A percentile compares a stretch with the other conserved stretches of the same genome.
These are phyloP conservation scores for Magallana ariakensis DNA, from an alignment of 1,140 invertebrate species.

Conservation along the genomic window DNA sequence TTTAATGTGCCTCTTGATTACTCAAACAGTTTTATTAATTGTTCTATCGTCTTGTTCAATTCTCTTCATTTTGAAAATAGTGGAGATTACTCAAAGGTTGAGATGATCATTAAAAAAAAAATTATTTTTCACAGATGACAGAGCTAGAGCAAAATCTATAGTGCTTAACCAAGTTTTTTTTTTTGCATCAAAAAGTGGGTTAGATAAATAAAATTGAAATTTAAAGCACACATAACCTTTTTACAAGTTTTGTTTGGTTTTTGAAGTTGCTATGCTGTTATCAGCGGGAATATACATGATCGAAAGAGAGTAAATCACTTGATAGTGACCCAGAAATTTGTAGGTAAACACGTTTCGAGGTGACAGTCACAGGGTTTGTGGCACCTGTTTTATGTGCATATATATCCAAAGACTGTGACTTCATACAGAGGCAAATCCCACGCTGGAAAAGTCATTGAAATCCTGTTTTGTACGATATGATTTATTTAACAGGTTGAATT, in stretches of 20 bases:
- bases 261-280: constrained; percentile 34
- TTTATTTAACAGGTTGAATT: not conserved
- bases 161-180: constrained; percentile 7
- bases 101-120: too few species aligned
- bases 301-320: not conserved
- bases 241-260: constrained; percentile 12
- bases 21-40: too few species aligned
- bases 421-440: not conserved
- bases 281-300: constrained; percentile 6
- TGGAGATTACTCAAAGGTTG: too few species aligned
- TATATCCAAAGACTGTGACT: not conserved
- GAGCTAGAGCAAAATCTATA: not conserved
- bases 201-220: constrained; percentile 18
- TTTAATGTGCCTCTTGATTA: too few species aligned
- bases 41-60: too few species aligned
- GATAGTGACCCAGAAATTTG: constrained; percentile 20
- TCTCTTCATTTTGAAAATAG: too few species aligned
- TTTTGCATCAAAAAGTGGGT: constrained; percentile 6
- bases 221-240: constrained; percentile 32
- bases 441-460: constrained; percentile 9
- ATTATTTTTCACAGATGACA: too few species aligned
- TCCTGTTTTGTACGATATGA: constrained; percentile 2
- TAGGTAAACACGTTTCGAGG: not conserved
- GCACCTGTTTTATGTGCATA: not conserved
- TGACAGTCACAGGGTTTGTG: not conserved